Base-by-base conservation (phyloP, 2,888 invertebrate genomes). In the Papilio elwesi region DNA sequence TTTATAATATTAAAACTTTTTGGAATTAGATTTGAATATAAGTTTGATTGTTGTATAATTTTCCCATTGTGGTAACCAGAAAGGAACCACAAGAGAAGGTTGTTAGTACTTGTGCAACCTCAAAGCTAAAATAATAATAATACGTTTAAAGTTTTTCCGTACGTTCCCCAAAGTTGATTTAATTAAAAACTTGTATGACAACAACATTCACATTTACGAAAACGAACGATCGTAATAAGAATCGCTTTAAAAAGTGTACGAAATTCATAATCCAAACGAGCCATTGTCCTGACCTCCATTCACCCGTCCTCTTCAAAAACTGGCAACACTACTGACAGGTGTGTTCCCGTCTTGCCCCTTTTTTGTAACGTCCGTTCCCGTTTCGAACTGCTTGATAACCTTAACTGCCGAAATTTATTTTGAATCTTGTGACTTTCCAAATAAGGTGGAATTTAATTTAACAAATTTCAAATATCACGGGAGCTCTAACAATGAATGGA, bases 251-350 rank as follows among this genome's bases (percentile, higher is more conserved):
- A 80, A 79, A 76, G 78, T 83, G 78, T 81, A 81, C 80, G 77
- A 79, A 83, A 83, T 81, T 80, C 81, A 76, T 86, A 88, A 87
- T 86, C 88, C 79, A 85, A 89, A 87, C 85, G 82, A 83, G 79
- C 78, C 84, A 87, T 90, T 90, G 88, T 90, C 80, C 79, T 75
- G 76, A 82, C 86, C 86, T 82, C 88, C 89, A 91, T 92, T 92
- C 91, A 91, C 87, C 87, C 86, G 90, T 84, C 88, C 89, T 88
- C 90, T 89, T 91, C 90, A 91, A 90, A 92, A 92, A 93, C 92
- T 92, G 88, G 93, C 91, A 92, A 92, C 91, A 90, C 90, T 85
- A 87, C 88, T 90, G 93, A 92, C 93, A 93, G 93, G 93, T 93
- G 93, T 89, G 92, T 92, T 92, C 92, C 91, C 89, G 90, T 87